phyloP scores from a whole-genome alignment of 1,140 invertebrate species.

The Colletes latitarsis region DNA sequence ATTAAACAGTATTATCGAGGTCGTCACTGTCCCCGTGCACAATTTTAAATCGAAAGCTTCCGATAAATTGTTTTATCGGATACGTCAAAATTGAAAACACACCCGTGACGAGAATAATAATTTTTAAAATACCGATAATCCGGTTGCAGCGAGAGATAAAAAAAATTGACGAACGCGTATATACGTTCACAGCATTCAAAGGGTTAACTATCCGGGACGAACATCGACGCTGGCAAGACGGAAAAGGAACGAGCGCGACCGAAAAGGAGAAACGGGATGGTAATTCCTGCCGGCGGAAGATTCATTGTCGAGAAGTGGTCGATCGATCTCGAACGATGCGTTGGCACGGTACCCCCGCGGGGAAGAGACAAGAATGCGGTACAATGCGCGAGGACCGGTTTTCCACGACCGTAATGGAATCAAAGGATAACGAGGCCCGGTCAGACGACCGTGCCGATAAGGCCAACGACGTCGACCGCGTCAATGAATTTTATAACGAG shows the following conservation, averaged over 20 bases:
- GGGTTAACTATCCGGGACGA: too few relatives aligned
- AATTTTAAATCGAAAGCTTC: too few relatives aligned
- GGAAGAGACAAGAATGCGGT: slow-evolving; percentile 39
- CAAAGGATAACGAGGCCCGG: slow-evolving; percentile 68
- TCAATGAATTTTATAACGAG: slow-evolving; percentile 55
- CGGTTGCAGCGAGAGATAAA: too few relatives aligned
- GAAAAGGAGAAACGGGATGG: slow-evolving; percentile 25
- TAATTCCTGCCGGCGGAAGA: slow-evolving; percentile 24
- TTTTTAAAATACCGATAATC: too few relatives aligned
- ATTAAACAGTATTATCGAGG: too few relatives aligned
- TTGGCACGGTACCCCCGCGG: background rate
- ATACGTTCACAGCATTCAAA: too few relatives aligned
- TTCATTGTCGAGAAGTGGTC: slow-evolving; percentile 24
- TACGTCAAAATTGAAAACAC: too few relatives aligned
- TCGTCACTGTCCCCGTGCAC: too few relatives aligned
- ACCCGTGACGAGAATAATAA: too few relatives aligned
- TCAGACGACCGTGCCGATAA: slow-evolving; percentile 69
- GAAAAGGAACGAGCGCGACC: background rate
- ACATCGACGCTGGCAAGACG: too few relatives aligned
- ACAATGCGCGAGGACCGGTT: slow-evolving; percentile 55
- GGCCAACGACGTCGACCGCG: background rate
- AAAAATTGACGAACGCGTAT: too few relatives aligned
- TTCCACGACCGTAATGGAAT: slow-evolving; percentile 67
- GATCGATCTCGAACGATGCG: slow-evolving; percentile 32
- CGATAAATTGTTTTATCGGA: too few relatives aligned